Percentiles rank a stretch among this genome's conserved stretches.
Conservation (phyloP, 2,113 vertebrate genomes). For the Salvelinus namaycush region DNA sequence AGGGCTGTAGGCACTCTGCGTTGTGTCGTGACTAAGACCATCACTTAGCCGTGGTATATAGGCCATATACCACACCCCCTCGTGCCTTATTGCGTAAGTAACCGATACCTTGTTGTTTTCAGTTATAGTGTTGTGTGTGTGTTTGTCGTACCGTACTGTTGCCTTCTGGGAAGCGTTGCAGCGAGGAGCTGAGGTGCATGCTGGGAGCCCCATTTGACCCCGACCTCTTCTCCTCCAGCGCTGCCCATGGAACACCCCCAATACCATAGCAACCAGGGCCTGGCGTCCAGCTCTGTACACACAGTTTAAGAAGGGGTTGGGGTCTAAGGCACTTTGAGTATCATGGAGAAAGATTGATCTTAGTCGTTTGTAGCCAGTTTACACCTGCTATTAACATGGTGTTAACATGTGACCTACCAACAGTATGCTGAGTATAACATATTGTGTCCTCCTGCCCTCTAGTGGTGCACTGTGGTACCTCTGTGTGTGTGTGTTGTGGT, state of each 20-base stretch:
- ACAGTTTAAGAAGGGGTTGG: not conserved
- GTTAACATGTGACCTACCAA: too few relatives aligned
- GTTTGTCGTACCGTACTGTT: slow-evolving; percentile 2
- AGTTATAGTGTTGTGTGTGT: not conserved
- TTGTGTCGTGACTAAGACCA: too few relatives aligned
- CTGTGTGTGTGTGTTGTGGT: not conserved
- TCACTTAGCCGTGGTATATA: too few relatives aligned
- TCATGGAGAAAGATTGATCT: too few relatives aligned
- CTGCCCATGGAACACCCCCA: slow-evolving; percentile 62
- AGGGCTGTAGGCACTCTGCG: not conserved
- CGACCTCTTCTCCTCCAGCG: slow-evolving; percentile 57
- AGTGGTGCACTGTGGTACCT: slow-evolving; percentile 49
- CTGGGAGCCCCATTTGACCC: slow-evolving; percentile 16
- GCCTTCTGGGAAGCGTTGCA: slow-evolving; percentile 7
- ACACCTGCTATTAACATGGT: too few relatives aligned
- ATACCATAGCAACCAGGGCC: slow-evolving; percentile 73
- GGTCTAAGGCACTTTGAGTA: too few relatives aligned
- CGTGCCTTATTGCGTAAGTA: too few relatives aligned
- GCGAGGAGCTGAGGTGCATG: slow-evolving; percentile 14
- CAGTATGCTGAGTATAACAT: not conserved
- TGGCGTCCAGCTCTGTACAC: slow-evolving; percentile 49
- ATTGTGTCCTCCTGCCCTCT: slow-evolving; percentile 22
- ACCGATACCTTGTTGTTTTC: too few relatives aligned
- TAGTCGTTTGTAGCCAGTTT: too few relatives aligned
- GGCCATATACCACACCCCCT: not conserved